Percentiles rank a stretch among this genome's conserved stretches.
Evolutionary conservation across 2,888 invertebrate species (phyloP).

Genomic region (Ptychoptera contaminata): DNA sequence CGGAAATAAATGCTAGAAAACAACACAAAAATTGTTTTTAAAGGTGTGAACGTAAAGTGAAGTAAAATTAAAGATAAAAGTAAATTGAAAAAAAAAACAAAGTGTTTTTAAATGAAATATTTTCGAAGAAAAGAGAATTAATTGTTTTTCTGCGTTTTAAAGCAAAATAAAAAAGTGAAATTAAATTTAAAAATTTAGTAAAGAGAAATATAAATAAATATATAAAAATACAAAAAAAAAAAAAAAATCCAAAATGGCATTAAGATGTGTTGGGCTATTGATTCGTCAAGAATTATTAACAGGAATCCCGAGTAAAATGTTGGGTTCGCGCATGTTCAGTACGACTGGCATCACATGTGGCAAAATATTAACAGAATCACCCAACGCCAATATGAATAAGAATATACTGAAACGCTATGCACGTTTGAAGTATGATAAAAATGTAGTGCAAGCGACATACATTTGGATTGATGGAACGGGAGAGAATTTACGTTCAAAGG

Average conservation of each 20-base stretch:
- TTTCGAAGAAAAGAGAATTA: not conserved
- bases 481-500: constrained; percentile 50
- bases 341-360: constrained; percentile 8
- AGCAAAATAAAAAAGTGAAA: not conserved
- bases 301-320: constrained; percentile 9
- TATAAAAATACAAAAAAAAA: constrained; percentile 3
- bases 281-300: constrained; percentile 19
- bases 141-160: no score
- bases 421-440: constrained; percentile 42
- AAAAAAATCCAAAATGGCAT: constrained; percentile 18
- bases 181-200: not conserved
- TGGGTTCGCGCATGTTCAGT: constrained; percentile 11
- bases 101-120: no score
- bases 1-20: no score
- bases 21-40: no score
- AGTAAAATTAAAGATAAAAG: no score
- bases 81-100: no score
- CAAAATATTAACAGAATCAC: constrained; percentile 37
- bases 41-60: no score
- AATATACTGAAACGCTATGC: constrained; percentile 52
- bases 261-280: constrained; percentile 26
- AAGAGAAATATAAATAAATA: not conserved
- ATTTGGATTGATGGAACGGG: constrained; percentile 66
- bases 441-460: constrained; percentile 44
- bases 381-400: constrained; percentile 69